Evolutionary conservation across 2,888 invertebrate genomes (phyloP), one percentile per base, ranked within the genome.

Genomic region (Megamerina dolium): DNA sequence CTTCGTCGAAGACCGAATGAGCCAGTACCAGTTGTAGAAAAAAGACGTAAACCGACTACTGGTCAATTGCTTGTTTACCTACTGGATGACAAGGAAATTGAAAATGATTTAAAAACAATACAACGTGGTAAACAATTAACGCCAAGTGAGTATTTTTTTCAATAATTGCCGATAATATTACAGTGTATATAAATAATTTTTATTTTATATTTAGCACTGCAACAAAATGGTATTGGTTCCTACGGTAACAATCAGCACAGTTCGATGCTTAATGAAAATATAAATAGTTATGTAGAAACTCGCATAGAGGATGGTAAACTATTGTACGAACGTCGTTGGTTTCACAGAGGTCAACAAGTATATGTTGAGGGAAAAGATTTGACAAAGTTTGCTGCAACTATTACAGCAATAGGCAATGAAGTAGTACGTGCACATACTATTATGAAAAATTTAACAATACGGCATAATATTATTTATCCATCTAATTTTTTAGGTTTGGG

Each of bases 291-390:
- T 51, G 77, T 81, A 34, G 94, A 94, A 59, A 87, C 91, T 4
- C 80, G 88, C 50, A 91, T 95, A 54, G 95, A 95, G 73, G 94
- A 94, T 74, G 94, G 94, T 40, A 92, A 94, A 74, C 74, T 96
- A 47, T 75, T 90, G 61, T 94, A 91, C 73, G 94, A 95, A 73
- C 80, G 92, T 52, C 79, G 91, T 64, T 95, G 95, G 95, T 95
- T 87, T 74, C 93, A 94, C 64, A 79, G 94, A 49, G 94, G 94
- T 0, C 94, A 95, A 73, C 85, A 89, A 50, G 87, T 95, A 26
- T 91, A 85, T 69, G 84, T 93, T 3, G 92, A 92, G 72, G 90
- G 92, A 14, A 82, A 87, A 52, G 94, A 94, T 55, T 74, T 85
- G 61, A 78, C 85, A 4, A 82, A 88, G 63, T 90, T 90, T 66